phyloP scores from a whole-genome alignment of 1,140 invertebrate species.

The Aphelenchoides avenae region DNA sequence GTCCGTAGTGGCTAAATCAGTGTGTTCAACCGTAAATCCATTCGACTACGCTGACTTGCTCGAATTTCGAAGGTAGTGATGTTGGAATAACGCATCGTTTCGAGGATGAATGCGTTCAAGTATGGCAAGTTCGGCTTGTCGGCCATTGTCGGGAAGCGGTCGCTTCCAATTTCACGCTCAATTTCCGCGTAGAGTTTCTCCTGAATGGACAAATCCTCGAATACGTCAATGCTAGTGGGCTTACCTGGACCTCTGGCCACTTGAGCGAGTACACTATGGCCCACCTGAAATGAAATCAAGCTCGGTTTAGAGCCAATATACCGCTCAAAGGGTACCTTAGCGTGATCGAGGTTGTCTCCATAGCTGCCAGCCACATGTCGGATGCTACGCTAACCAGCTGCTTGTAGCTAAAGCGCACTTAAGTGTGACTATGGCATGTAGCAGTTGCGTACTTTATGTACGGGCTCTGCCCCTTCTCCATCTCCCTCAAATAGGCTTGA shows the following conservation, averaged over 20 bases:
- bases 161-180: neutral
- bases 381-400: neutral
- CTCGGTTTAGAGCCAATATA: no score
- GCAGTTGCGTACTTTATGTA: neutral
- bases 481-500: conserved; percentile 1
- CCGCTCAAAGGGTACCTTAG: no score
- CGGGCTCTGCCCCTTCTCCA: neutral
- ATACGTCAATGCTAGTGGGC: conserved; percentile 4
- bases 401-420: neutral
- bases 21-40: no score
- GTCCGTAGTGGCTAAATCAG: neutral
- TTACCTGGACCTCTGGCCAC: conserved; percentile 10
- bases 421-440: neutral
- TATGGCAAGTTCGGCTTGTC: conserved; percentile 8
- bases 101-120: neutral
- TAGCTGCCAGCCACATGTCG: conserved; percentile 9
- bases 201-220: no score
- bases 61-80: neutral
- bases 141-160: neutral
- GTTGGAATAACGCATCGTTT: conserved; percentile 7
- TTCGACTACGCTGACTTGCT: no score
- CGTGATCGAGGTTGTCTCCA: conserved; percentile 5
- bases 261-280: neutral
- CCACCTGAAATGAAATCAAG: neutral
- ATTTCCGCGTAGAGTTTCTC: no score